Conservation (phyloP, 2,797 vertebrate species). For the Chlorospingus flavigularis region DNA sequence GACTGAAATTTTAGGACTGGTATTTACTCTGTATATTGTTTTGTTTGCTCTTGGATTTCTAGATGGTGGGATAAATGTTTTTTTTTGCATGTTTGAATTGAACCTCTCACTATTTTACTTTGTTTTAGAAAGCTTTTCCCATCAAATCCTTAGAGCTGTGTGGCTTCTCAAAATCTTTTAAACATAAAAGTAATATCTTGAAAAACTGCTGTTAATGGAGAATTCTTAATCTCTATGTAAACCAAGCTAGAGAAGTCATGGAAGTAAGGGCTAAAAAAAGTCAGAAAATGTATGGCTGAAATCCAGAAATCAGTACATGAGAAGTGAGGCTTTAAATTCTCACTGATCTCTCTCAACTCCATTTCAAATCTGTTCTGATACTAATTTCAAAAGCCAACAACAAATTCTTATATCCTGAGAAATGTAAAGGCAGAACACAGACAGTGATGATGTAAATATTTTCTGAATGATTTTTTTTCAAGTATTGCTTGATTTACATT, state of each 20-base stretch:
- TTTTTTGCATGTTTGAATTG: slow-evolving; percentile 28
- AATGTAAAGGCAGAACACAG: neutral
- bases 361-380: slow-evolving; percentile 18
- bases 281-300: slow-evolving; percentile 12
- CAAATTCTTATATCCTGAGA: neutral
- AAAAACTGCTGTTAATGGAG: neutral
- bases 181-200: slow-evolving; percentile 23
- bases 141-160: neutral
- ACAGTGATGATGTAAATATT: neutral
- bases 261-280: slow-evolving; percentile 6
- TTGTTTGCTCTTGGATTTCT: neutral
- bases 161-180: slow-evolving; percentile 33
- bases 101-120: slow-evolving; percentile 20
- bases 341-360: neutral
- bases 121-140: slow-evolving; percentile 8
- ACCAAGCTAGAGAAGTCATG: slow-evolving; percentile 6
- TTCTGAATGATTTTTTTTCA: neutral
- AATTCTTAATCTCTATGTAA: slow-evolving; percentile 55
- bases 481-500: neutral
- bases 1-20: neutral
- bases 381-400: neutral
- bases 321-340: slow-evolving; percentile 43
- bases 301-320: slow-evolving; percentile 32
- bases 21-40: neutral
- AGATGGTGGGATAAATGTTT: neutral